Percentiles rank a stretch among this genome's conserved stretches.
Evolutionary conservation across 1,140 invertebrate species (phyloP).

Genomic region (Formica exsecta): DNA sequence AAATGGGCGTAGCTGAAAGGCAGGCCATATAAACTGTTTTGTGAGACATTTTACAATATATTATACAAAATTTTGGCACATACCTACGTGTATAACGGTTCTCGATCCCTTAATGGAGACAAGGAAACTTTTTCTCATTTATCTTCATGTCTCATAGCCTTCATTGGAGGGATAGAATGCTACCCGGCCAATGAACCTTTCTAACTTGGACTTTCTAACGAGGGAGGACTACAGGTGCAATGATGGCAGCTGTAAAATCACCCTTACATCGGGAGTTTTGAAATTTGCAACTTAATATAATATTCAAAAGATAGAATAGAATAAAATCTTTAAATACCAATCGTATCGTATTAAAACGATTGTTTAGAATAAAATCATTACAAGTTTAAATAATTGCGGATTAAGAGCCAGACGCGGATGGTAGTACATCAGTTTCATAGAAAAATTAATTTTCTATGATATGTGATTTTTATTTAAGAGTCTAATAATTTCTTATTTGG

Average conservation of each 20-base stretch:
- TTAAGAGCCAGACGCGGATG: too few relatives aligned
- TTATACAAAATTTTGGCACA: not conserved
- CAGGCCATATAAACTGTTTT: too few relatives aligned
- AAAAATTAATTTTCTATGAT: too few relatives aligned
- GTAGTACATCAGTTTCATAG: too few relatives aligned
- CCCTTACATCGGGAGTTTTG: not conserved
- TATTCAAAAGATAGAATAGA: not conserved
- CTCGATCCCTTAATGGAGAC: slow-evolving; percentile 31
- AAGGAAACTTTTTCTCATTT: slow-evolving; percentile 22
- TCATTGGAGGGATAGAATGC: slow-evolving; percentile 33
- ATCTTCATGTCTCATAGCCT: slow-evolving; percentile 55
- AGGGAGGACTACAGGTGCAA: slow-evolving; percentile 54
- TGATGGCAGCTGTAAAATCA: slow-evolving; percentile 29
- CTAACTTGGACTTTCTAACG: slow-evolving; percentile 14
- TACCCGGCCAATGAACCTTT: slow-evolving; percentile 58
- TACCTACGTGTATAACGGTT: too few relatives aligned
- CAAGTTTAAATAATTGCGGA: too few relatives aligned
- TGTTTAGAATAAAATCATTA: not conserved
- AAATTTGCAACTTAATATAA: not conserved
- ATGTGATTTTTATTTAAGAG: too few relatives aligned
- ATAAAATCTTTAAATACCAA: not conserved
- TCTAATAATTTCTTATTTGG: too few relatives aligned
- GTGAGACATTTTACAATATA: not conserved
- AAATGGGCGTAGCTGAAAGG: slow-evolving; percentile 13
- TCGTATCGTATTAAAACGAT: not conserved